These are phyloP conservation scores for Coelopa frigida DNA, from an alignment of 1,140 invertebrate genomes.

Conservation along the genomic window DNA sequence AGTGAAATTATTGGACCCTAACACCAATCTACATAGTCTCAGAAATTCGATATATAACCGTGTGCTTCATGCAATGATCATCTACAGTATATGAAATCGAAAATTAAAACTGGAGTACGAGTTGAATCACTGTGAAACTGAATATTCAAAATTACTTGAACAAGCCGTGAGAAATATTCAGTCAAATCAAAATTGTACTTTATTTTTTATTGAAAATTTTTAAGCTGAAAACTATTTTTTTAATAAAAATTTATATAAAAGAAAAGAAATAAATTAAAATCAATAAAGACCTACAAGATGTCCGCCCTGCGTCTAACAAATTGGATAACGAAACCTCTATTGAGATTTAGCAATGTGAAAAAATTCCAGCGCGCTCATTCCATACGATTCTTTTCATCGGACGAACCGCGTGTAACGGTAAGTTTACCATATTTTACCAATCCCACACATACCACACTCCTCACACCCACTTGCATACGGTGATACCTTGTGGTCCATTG, in stretches of 20 bases:
- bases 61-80: too few relatives aligned
- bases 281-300: conserved; percentile 6
- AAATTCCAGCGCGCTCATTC: conserved; percentile 4
- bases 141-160: neutral
- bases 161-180: conserved; percentile 11
- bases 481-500: neutral
- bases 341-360: conserved; percentile 9
- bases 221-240: conserved; percentile 8
- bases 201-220: conserved; percentile 14
- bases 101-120: too few relatives aligned
- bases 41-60: too few relatives aligned
- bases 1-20: too few relatives aligned
- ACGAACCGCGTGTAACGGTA: conserved; percentile 14
- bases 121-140: conserved; percentile 1
- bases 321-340: conserved; percentile 6
- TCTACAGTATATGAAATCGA: too few relatives aligned
- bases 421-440: too few relatives aligned
- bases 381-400: conserved; percentile 2
- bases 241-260: conserved; percentile 11
- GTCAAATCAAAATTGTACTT: conserved; percentile 11
- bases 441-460: too few relatives aligned
- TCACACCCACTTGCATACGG: neutral
- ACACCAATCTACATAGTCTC: too few relatives aligned
- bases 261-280: conserved; percentile 7
- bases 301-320: conserved; percentile 8